Base-by-base conservation (phyloP, 2,113 vertebrate species). In the Calonectris borealis region DNA sequence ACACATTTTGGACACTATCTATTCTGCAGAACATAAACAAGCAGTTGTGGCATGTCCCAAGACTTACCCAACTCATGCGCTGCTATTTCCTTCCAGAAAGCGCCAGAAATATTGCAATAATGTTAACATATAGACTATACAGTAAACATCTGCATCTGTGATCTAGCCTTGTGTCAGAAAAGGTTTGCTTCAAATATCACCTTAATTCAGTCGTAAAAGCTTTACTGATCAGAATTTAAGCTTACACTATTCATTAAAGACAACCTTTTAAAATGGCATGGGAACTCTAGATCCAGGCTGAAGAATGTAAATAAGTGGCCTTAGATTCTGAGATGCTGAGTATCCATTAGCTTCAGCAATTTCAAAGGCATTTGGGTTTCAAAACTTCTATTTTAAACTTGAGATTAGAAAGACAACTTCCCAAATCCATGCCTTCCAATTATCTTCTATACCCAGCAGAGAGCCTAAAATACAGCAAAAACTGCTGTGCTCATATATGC, bases 11-110 rank as follows among this genome's bases (percentile, higher is more conserved):
- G 65, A 80, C 29, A n/a, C 27, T 15, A 17, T 24, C 25, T 40
- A 21, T 16, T 69, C 58, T 83, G 71, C 40, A 77, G 52, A 88
- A 83, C 10, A 42, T 34, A 69, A 90, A 62, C 27, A 75, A 83
- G 26, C 36, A 54, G 27, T 20, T 57, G 15, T 7, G 54, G n/a
- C 40, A 40, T 1, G 29, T 38, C 46, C 24, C 36, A 65, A 54
- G 64, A 36, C 25, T 49, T 52, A 69, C 10, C 17, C 20, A 88
- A 86, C 1, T 11, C n/a, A 62, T 5, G 16, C 0, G 0, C 19
- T 46, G 46, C 19, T 75, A 16, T 22, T 65, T 90, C 62, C 20
- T 88, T 86, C 58, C 54, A 88, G 71, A 70, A 65, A 65, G 58
- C 3, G 2, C 13, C 83, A 86, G 24, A 90, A 83, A 90, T 6